phyloP scores from a whole-genome alignment of 2,888 invertebrate species.

The Drosophila affinis region DNA sequence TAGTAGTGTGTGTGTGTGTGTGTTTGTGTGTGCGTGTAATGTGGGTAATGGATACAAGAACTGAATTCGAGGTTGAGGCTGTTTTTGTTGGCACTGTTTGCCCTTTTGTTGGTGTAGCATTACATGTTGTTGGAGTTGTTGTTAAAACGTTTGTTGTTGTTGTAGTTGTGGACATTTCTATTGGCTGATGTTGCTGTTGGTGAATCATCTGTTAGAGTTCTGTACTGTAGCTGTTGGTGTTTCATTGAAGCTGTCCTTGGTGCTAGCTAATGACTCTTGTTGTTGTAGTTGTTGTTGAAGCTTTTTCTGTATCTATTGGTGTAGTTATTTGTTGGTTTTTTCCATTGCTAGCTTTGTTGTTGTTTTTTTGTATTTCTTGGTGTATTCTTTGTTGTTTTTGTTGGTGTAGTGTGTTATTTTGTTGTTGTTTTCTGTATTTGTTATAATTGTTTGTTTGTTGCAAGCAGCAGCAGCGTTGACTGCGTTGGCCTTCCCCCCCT shows the following conservation, averaged over 20 bases:
- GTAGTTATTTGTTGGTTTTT: no score
- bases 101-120: constrained; percentile 41
- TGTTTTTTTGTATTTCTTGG: neutral
- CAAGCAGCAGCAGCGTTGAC: constrained; percentile 14
- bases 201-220: neutral
- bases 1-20: constrained; percentile 1
- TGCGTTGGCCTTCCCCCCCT: constrained; percentile 2
- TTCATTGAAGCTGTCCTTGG: no score
- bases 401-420: neutral
- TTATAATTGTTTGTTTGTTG: neutral
- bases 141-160: neutral
- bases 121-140: constrained; percentile 8
- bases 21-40: constrained; percentile 11
- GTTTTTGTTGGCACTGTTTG: constrained; percentile 33
- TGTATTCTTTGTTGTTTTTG: neutral
- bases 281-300: neutral
- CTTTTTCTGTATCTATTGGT: neutral
- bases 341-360: neutral
- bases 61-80: constrained; percentile 17
- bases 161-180: no score
- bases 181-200: constrained; percentile 17
- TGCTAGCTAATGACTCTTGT: no score
- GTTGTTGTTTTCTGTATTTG: neutral
- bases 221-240: no score
- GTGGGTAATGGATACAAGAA: constrained; percentile 68